These are phyloP conservation scores for Silurus asotus DNA, from an alignment of 2,113 vertebrate species.

Conservation along the genomic window DNA sequence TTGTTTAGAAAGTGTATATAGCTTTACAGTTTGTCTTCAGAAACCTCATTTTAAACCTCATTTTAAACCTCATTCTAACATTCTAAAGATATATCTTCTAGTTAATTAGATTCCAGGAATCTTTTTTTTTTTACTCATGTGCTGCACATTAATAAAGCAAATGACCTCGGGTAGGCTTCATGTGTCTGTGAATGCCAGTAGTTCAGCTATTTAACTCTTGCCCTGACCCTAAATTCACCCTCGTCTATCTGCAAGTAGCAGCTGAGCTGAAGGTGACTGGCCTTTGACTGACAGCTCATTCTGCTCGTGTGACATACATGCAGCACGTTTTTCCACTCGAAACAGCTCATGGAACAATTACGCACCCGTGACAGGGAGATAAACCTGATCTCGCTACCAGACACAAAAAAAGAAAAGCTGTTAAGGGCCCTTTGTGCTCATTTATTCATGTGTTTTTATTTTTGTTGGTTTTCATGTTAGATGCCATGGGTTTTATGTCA, in stretches of 20 bases:
- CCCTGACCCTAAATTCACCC: background rate
- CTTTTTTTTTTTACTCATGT: background rate
- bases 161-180: background rate
- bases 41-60: background rate
- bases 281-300: constrained; percentile 28
- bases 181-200: background rate
- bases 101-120: background rate
- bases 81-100: background rate
- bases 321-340: constrained; percentile 26
- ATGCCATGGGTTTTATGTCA: background rate
- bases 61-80: background rate
- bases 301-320: constrained; percentile 23
- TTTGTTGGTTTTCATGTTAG: background rate
- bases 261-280: constrained; percentile 35
- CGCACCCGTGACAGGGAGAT: background rate
- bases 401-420: background rate
- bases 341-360: constrained; percentile 28
- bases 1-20: background rate
- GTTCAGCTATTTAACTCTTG: background rate
- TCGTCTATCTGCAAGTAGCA: background rate
- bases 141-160: background rate
- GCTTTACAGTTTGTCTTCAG: background rate
- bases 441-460: background rate
- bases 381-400: background rate
- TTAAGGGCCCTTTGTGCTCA: background rate